Conservation (phyloP, 1,140 invertebrate species). For the Paralvinella palmiformis region DNA sequence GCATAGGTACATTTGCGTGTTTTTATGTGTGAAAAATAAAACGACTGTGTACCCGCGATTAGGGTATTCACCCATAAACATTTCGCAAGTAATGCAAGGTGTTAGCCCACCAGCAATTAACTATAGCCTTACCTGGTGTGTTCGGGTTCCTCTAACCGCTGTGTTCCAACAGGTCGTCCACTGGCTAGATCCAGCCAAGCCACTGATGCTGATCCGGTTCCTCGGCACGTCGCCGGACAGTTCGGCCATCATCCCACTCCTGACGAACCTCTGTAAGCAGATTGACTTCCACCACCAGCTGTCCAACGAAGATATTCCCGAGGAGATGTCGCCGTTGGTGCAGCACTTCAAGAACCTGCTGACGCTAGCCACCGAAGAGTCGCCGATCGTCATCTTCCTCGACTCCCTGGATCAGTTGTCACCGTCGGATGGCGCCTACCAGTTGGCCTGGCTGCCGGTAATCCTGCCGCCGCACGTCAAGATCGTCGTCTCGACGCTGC, state of each 20-base stretch:
- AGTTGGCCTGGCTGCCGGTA: constrained; percentile 93
- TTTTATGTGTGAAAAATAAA: no score
- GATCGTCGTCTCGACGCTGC: constrained; percentile 65
- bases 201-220: constrained; percentile 63
- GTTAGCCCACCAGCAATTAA: no score
- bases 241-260: constrained; percentile 84
- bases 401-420: constrained; percentile 87
- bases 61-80: no score
- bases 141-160: not conserved
- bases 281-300: constrained; percentile 92
- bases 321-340: constrained; percentile 89
- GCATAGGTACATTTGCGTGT: no score
- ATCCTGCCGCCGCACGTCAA: constrained; percentile 83
- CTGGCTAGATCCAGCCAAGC: not conserved
- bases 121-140: no score
- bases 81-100: no score
- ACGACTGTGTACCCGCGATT: no score
- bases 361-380: constrained; percentile 28
- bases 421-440: constrained; percentile 88
- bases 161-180: not conserved
- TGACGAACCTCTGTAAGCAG: constrained; percentile 68
- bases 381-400: constrained; percentile 40
- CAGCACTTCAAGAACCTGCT: constrained; percentile 92
- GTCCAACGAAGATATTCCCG: constrained; percentile 87
- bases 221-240: constrained; percentile 95